A percentile compares a stretch with the other conserved stretches of the same genome.
Evolutionary conservation across 2,113 vertebrate genomes (phyloP).

Genomic region (Anseranas semipalmata): DNA sequence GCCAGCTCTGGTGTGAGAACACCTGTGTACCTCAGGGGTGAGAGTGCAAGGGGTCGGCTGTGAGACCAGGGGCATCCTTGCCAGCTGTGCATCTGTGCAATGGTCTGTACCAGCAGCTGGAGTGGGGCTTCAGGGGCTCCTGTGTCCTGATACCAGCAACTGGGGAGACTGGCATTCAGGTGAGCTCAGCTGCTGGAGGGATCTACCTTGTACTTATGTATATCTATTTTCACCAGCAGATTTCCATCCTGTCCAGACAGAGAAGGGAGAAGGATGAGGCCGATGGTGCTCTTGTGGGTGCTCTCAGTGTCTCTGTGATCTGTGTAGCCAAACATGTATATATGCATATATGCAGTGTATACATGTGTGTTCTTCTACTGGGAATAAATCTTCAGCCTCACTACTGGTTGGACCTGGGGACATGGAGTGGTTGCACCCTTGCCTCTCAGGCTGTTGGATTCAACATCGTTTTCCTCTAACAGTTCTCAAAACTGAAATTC

Average conservation of each 20-base stretch:
- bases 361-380: neutral
- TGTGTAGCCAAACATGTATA: neutral
- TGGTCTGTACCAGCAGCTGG: neutral
- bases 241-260: neutral
- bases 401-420: neutral
- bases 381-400: neutral
- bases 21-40: neutral
- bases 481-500: neutral
- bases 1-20: neutral
- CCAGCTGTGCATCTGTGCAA: neutral
- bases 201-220: accelerated
- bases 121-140: accelerated
- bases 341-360: neutral
- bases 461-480: neutral
- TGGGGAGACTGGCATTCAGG: neutral
- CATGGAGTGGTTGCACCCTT: accelerated
- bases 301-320: neutral
- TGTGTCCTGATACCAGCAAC: neutral
- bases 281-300: neutral
- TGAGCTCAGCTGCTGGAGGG: neutral
- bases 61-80: neutral
- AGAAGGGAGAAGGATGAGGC: neutral
- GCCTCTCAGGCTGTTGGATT: neutral
- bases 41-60: neutral
- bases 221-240: neutral